Percentiles rank a stretch among this genome's conserved stretches.
Conservation (phyloP, 1,140 invertebrate genomes). For the Rhagoletis pomonella region DNA sequence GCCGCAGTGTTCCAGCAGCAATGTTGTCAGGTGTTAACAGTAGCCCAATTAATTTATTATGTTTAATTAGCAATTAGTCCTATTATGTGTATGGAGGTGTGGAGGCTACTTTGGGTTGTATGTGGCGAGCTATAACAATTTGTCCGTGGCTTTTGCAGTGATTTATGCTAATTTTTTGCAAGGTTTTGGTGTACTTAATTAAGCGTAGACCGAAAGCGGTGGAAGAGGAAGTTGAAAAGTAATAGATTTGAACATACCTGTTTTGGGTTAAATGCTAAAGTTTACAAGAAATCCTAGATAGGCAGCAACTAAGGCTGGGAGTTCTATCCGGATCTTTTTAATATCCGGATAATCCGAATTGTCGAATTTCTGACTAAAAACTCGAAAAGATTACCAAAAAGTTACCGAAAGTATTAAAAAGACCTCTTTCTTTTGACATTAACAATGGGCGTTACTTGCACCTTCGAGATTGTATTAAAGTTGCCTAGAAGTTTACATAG, state of each 20-base stretch:
- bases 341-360: no score
- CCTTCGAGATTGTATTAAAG: no score
- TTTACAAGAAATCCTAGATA: no score
- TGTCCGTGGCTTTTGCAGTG: background rate
- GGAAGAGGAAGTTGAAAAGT: background rate
- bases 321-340: no score
- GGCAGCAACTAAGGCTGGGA: no score
- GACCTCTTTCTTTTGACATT: no score
- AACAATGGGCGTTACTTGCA: no score
- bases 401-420: no score
- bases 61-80: slow-evolving; percentile 29
- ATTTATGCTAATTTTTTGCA: slow-evolving; percentile 20
- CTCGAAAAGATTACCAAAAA: no score
- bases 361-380: no score
- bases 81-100: background rate
- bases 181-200: slow-evolving; percentile 20
- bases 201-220: background rate
- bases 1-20: background rate
- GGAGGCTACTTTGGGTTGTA: background rate
- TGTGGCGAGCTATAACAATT: background rate
- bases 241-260: background rate
- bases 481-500: no score
- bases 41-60: slow-evolving; percentile 28
- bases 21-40: background rate
- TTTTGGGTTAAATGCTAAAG: background rate